Evolutionary conservation across 2,888 invertebrate species (phyloP), one percentile per base, ranked within the genome.

Genomic region (Nomada goodeniana): DNA sequence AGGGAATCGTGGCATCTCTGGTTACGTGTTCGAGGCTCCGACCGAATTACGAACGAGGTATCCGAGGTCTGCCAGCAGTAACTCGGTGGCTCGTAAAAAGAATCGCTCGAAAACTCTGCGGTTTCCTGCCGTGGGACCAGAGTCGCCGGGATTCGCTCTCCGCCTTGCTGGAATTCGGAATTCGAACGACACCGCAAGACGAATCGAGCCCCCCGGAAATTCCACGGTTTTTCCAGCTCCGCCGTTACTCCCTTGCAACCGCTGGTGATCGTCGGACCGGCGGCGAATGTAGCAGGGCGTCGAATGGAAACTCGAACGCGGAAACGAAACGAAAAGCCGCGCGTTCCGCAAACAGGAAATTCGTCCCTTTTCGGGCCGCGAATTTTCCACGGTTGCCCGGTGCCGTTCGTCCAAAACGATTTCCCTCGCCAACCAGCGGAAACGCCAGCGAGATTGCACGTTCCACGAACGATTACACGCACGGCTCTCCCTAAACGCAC

Each of bases 81-180:
- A 85, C 76, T 85, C 69, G 61, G 55, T 70, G 64, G 55, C 73
- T 67, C 82, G 80, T 71, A 86, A 86, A 83, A 83, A 76, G 86
- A 83, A 79, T 86, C 78, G 69, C 67, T 71, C 29, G 83, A 69
- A 73, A 76, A 74, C 53, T 79, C 47, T 53, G 70, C 67, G 77
- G 72, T 80, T 85, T 75, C 61, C 72, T 55, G 23, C 18, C 13
- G 29, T 59, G 70, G 63, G 67, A 57, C 59, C 57, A 23, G 29
- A 20, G 44, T 72, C 61, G 15, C 42, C 13, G 13, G 57, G 64
- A 69, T 79, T 69, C n/a, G 13, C 59, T 36, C 13, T 47, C 42
- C 11, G 2, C 23, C 47, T 47, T 15, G 13, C 15, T 13, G 47
- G 47, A 47, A 47, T 61, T 63, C 18, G 9, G 18, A 65, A 68